phyloP scores from a whole-genome alignment of 2,888 invertebrate genomes.

The Cremastinae sp. region DNA sequence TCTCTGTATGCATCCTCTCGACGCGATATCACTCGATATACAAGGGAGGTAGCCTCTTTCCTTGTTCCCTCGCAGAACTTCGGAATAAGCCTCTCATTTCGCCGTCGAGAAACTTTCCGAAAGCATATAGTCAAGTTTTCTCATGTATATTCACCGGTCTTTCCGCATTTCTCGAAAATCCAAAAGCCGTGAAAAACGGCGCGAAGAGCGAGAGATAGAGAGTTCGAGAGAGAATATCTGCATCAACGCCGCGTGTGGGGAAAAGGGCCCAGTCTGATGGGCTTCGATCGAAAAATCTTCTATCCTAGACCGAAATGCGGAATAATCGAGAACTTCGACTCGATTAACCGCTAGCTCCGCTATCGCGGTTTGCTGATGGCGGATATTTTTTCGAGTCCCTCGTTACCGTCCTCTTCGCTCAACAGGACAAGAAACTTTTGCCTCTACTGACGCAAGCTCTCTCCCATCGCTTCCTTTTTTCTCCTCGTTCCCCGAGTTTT shows the following conservation, averaged over 20 bases:
- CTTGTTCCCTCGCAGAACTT: conserved; percentile 14
- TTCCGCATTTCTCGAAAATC: conserved; percentile 9
- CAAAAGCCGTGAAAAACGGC: not conserved
- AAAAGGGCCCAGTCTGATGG: no score
- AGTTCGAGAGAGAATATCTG: no score
- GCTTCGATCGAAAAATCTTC: no score
- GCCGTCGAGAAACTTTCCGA: conserved; percentile 36
- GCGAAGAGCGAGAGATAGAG: no score
- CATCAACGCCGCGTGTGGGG: no score
- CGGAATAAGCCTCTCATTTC: conserved; percentile 48
- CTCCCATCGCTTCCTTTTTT: not conserved
- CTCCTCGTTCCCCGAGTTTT: not conserved
- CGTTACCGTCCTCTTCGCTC: conserved; percentile 19
- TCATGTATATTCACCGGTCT: conserved; percentile 41
- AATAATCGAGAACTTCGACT: conserved; percentile 2
- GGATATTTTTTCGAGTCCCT: conserved; percentile 19
- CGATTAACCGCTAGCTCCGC: conserved; percentile 37
- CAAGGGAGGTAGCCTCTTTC: conserved; percentile 6
- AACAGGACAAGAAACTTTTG: conserved; percentile 13
- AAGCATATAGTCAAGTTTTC: conserved; percentile 40
- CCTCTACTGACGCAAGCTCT: not conserved
- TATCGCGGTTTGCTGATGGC: conserved; percentile 39
- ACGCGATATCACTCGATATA: conserved; percentile 19
- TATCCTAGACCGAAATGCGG: no score
- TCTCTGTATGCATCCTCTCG: conserved; percentile 15